Evolutionary conservation across 2,113 vertebrate species (phyloP).

Genomic region (Gorsachius goisagi): DNA sequence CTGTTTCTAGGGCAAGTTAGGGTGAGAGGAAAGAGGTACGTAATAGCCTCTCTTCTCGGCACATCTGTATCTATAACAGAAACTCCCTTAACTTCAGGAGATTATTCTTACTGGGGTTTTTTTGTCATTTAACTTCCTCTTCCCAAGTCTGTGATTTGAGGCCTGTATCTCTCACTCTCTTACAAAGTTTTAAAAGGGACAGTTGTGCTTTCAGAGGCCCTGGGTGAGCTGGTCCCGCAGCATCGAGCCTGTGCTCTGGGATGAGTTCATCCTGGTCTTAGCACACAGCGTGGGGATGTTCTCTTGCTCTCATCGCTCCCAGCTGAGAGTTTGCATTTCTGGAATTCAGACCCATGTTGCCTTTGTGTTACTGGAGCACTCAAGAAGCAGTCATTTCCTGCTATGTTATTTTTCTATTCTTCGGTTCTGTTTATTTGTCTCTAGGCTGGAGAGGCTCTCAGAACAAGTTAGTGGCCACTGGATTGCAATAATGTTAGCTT

Average conservation of each 20-base stretch:
- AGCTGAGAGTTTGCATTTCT: not conserved
- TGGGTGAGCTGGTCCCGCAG: not conserved
- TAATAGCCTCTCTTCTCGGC: not conserved
- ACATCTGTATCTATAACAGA: not conserved
- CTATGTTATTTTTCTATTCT: not conserved
- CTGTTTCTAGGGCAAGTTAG: not conserved
- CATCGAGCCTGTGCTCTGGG: not conserved
- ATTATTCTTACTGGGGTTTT: not conserved
- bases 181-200: not conserved
- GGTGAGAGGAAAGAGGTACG: not conserved
- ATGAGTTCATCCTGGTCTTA: not conserved
- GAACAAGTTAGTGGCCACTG: not conserved
- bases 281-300: not conserved
- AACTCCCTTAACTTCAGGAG: not conserved
- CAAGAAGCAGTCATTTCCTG: not conserved
- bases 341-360: not conserved
- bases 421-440: not conserved
- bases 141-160: not conserved
- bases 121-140: not conserved
- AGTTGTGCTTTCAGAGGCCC: not conserved
- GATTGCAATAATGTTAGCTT: not conserved
- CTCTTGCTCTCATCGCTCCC: not conserved
- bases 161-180: not conserved
- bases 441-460: not conserved
- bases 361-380: not conserved